These are phyloP conservation scores for Scaptomyza tumidula DNA, from an alignment of 2,888 invertebrate species.

Conservation along the genomic window DNA sequence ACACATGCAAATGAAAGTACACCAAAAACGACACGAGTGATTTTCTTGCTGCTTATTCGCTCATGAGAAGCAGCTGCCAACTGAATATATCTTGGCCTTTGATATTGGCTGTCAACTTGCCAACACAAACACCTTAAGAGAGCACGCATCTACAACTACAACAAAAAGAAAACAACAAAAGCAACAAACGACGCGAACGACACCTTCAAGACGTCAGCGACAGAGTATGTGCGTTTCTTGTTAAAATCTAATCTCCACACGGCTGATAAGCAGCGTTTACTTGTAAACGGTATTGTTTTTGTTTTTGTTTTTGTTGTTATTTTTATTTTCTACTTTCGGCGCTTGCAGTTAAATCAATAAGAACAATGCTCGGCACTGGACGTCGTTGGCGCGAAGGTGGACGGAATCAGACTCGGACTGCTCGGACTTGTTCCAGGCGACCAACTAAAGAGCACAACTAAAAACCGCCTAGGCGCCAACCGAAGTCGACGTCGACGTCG, in stretches of 20 bases:
- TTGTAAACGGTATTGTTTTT: conserved; percentile 39
- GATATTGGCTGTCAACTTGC: conserved; percentile 50
- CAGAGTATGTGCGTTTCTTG: conserved; percentile 3
- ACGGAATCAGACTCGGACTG: conserved; percentile 42
- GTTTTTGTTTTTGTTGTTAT: neutral
- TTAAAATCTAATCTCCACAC: conserved; percentile 34
- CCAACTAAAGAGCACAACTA: conserved; percentile 58
- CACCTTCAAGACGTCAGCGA: conserved; percentile 41
- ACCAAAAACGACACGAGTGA: conserved; percentile 14
- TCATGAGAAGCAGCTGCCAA: conserved; percentile 46
- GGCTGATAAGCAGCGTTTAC: conserved; percentile 45
- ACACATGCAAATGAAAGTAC: conserved; percentile 3
- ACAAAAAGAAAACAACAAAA: conserved; percentile 5
- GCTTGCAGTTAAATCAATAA: conserved; percentile 46
- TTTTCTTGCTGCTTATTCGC: conserved; percentile 38
- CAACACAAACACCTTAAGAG: conserved; percentile 34
- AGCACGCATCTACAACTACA: conserved; percentile 3
- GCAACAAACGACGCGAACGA: conserved; percentile 19
- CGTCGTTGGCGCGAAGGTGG: conserved; percentile 4
- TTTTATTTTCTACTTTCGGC: neutral
- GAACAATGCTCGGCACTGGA: conserved; percentile 6
- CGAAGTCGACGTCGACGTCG: conserved; percentile 7
- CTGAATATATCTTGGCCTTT: conserved; percentile 53
- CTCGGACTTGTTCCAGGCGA: conserved; percentile 57
- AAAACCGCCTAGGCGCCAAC: conserved; percentile 51